Percentiles rank a stretch among this genome's conserved stretches.
These are phyloP conservation scores for Molossus molossus DNA, from an alignment of 2,797 vertebrate species.

Conservation along the genomic window DNA sequence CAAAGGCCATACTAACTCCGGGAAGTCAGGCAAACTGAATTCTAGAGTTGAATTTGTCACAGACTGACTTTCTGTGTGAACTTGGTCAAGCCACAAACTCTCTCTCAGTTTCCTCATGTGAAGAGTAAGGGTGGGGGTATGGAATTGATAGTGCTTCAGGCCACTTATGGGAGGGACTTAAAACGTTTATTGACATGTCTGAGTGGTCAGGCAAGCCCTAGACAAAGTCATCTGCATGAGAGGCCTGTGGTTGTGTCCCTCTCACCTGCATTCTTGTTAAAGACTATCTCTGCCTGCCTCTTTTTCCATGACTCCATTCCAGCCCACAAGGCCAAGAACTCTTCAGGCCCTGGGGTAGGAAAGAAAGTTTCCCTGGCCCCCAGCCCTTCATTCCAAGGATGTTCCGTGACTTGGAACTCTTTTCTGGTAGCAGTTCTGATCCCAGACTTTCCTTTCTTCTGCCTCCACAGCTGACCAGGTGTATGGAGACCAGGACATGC, in stretches of 20 bases:
- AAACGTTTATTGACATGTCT: constrained; percentile 32
- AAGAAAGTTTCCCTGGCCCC: constrained; percentile 44
- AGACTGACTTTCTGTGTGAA: constrained; percentile 54
- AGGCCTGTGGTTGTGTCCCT: constrained; percentile 28
- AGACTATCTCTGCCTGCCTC: constrained; percentile 13
- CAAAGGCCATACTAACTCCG: background rate
- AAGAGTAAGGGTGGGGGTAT: background rate
- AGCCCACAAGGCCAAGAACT: constrained; percentile 28
- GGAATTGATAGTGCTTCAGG: background rate
- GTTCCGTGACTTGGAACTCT: background rate
- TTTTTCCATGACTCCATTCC: background rate
- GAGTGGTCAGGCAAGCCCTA: background rate
- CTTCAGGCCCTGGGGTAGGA: constrained; percentile 43
- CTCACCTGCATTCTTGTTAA: constrained; percentile 45
- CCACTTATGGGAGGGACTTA: background rate
- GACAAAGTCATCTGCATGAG: background rate
- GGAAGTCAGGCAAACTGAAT: constrained; percentile 53
- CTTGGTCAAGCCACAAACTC: constrained; percentile 51
- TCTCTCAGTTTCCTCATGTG: constrained; percentile 58
- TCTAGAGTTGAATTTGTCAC: constrained; percentile 51
- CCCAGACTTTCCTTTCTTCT: constrained; percentile 63
- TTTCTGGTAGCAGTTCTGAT: constrained; percentile 37
- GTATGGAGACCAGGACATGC: constrained; percentile 98
- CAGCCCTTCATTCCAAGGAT: background rate
- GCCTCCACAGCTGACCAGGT: constrained; percentile 94